These are phyloP conservation scores for Medauroidea extradentata DNA, from an alignment of 1,140 invertebrate genomes.

Conservation along the genomic window DNA sequence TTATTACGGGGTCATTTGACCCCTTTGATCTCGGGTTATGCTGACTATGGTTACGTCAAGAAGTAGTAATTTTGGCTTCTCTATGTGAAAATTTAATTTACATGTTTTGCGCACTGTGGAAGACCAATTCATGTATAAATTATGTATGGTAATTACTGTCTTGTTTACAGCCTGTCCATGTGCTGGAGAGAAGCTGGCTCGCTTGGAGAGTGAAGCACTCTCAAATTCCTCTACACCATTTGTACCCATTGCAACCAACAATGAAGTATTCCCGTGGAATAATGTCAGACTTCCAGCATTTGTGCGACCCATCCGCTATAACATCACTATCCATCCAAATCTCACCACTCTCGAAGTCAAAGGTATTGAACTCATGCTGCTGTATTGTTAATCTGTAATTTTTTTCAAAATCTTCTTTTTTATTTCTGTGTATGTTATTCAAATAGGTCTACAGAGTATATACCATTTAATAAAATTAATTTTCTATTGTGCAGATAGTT, in stretches of 20 bases:
- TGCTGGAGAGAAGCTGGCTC: slow-evolving; percentile 59
- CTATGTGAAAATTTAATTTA: background rate
- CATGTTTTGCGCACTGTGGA: background rate
- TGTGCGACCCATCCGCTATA: slow-evolving; percentile 78
- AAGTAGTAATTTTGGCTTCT: no score
- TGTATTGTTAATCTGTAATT: no score
- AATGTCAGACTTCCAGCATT: slow-evolving; percentile 76
- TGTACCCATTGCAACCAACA: slow-evolving; percentile 61
- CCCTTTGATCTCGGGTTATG: no score
- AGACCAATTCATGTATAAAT: background rate
- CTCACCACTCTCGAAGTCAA: slow-evolving; percentile 82
- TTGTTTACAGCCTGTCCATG: slow-evolving; percentile 60
- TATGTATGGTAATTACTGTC: background rate
- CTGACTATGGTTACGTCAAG: no score
- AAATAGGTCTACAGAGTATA: no score
- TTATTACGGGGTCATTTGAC: no score
- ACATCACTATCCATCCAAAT: slow-evolving; percentile 89
- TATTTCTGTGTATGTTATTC: no score
- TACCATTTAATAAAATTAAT: no score
- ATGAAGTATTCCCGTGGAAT: slow-evolving; percentile 84
- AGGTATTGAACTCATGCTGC: slow-evolving; percentile 65
- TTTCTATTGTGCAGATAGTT: no score
- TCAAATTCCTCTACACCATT: slow-evolving; percentile 50
- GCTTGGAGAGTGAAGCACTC: slow-evolving; percentile 53
- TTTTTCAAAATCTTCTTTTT: no score